A percentile compares a stretch with the other conserved stretches of the same genome.
phyloP scores from a whole-genome alignment of 2,797 vertebrate species.

The Paramormyrops hopkinsi region DNA sequence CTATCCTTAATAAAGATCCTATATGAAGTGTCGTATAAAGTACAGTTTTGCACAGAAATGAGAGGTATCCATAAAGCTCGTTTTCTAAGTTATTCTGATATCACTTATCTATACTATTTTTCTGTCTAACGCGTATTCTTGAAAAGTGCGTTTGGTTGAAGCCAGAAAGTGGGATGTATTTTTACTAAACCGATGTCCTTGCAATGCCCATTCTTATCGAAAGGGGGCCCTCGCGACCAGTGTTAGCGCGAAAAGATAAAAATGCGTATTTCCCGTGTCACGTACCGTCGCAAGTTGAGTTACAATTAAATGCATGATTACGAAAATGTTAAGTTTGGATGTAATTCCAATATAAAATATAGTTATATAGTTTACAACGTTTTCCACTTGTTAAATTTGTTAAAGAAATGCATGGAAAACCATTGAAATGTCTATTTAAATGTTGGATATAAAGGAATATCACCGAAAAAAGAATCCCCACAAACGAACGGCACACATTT shows the following conservation, averaged over 20 bases:
- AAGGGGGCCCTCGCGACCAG: neutral
- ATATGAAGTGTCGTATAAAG: neutral
- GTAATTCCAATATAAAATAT: neutral
- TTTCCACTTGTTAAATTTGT: neutral
- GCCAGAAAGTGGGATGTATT: neutral
- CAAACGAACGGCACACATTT: neutral
- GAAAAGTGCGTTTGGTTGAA: neutral
- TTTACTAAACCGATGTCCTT: neutral
- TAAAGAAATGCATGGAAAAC: neutral
- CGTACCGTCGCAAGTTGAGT: neutral
- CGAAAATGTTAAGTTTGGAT: neutral
- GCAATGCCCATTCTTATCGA: neutral
- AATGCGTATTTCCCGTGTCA: neutral
- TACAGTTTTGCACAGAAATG: neutral
- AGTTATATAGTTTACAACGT: neutral
- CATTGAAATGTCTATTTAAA: neutral
- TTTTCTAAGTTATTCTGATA: neutral
- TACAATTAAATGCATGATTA: neutral
- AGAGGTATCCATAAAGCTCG: neutral
- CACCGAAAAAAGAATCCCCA: neutral
- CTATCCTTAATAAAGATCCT: neutral
- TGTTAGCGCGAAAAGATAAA: neutral
- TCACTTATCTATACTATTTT: neutral
- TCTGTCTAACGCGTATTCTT: neutral
- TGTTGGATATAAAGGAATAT: neutral